Evolutionary conservation across 2,888 invertebrate species (phyloP).

Genomic region (Tachina lurida): DNA sequence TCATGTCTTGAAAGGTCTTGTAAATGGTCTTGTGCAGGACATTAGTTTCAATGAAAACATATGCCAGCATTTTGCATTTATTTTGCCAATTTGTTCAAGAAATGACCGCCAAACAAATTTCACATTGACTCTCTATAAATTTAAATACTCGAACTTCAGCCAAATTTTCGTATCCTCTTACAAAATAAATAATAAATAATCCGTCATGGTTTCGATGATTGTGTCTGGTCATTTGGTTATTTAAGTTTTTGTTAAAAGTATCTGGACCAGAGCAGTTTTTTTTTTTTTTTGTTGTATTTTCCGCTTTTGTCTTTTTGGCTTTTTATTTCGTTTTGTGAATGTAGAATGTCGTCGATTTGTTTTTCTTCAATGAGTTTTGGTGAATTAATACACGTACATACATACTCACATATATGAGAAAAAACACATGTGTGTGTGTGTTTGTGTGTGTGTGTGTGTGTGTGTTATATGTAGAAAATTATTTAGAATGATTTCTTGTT

Average conservation of each 20-base stretch:
- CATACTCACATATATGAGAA: too few species aligned
- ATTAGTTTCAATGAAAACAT: slow-evolving; percentile 55
- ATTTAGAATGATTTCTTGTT: slow-evolving; percentile 37
- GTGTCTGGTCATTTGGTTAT: slow-evolving; percentile 46
- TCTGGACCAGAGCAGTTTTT: neutral
- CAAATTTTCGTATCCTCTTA: slow-evolving; percentile 75
- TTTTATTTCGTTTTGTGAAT: slow-evolving; percentile 24
- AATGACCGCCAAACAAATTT: slow-evolving; percentile 78
- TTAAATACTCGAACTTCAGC: slow-evolving; percentile 23
- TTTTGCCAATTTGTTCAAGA: slow-evolving; percentile 30
- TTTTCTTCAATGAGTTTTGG: slow-evolving; percentile 73
- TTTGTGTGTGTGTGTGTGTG: slow-evolving; percentile 21
- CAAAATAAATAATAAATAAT: slow-evolving; percentile 74
- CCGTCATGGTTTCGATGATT: slow-evolving; percentile 53
- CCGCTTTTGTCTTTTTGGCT: slow-evolving; percentile 38
- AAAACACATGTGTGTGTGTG: neutral
- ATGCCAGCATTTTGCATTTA: slow-evolving; percentile 28
- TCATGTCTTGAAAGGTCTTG: too few species aligned
- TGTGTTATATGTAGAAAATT: slow-evolving; percentile 21
- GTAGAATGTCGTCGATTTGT: slow-evolving; percentile 68
- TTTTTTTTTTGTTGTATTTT: slow-evolving; percentile 1
- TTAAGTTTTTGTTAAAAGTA: neutral
- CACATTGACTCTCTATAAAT: slow-evolving; percentile 46
- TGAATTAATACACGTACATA: slow-evolving; percentile 33
- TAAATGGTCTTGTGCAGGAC: too few species aligned